Evolutionary conservation across 1,140 invertebrate species (phyloP).

Genomic region (Radopholus similis): DNA sequence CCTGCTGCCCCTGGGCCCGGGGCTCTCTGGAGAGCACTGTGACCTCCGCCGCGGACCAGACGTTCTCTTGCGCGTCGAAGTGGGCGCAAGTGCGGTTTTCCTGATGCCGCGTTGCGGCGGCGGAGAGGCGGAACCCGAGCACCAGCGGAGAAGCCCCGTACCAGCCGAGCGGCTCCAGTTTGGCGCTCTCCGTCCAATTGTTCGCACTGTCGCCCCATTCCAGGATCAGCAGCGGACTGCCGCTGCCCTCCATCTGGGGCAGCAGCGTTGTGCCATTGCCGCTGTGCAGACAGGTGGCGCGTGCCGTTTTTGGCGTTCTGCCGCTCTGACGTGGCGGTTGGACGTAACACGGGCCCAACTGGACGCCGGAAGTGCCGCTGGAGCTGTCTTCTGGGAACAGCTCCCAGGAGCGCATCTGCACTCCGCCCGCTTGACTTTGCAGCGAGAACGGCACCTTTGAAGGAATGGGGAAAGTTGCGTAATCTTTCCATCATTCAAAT

Average conservation of each 20-base stretch:
- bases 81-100: background rate
- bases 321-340: background rate
- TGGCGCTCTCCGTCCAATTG: background rate
- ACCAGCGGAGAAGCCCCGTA: background rate
- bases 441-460: conserved; percentile 28
- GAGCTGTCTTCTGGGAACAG: background rate
- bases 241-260: conserved; percentile 24
- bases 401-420: conserved; percentile 38
- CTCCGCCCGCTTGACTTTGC: conserved; percentile 26
- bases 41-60: conserved; percentile 45
- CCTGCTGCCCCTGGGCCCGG: conserved; percentile 5
- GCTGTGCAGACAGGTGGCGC: conserved; percentile 18
- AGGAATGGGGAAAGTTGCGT: background rate
- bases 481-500: background rate
- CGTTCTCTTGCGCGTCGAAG: conserved; percentile 10
- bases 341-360: conserved; percentile 4
- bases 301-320: conserved; percentile 9
- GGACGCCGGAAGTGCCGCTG: background rate
- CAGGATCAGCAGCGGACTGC: conserved; percentile 24
- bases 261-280: conserved; percentile 26
- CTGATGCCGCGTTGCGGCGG: conserved; percentile 6
- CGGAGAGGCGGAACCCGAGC: conserved; percentile 22
- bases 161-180: background rate
- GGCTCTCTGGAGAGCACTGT: conserved; percentile 38
- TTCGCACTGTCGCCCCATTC: conserved; percentile 1